Evolutionary conservation across 2,888 invertebrate species (phyloP), one percentile per base, ranked within the genome.

Genomic region (Tuta absoluta): DNA sequence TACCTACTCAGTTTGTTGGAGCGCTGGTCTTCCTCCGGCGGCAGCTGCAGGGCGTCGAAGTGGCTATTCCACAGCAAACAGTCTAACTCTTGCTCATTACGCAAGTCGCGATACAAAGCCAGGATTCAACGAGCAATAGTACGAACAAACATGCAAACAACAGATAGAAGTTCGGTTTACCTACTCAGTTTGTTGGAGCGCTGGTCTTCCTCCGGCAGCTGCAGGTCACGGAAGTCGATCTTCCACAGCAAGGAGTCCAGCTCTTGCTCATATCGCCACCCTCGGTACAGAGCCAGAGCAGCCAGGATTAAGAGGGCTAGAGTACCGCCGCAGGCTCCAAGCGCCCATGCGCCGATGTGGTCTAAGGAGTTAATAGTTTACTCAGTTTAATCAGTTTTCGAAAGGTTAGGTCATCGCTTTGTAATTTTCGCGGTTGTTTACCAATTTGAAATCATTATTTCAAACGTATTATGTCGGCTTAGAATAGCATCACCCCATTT

Each of bases 11-110:
- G 83, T 90, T 91, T 91, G 88, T 85, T 87, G 85, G 81, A 77
- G 77, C 82, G 83, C 71, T 87, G 87, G 62, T 89, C 88, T 53
- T 89, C 89, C n/a, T 90, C 91, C 3, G 91, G 37, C 37, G 12
- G 89, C 49, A 96, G 93, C 78, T 97, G 95, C 59, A 98, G 95
- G 75, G 98, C 98, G 68, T 95, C 94, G 87, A 95, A 98, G 88
- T 98, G 98, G 65, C 98, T 96, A 89, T 98, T 98, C 98, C 98
- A 98, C 48, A 98, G 92, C 48, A 98, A 89, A 63, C 97, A 97
- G 81, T 98, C 98, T 69, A 98, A 92, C 78, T 98, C 98, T 78
- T 98, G 98, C 80, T 98, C 98, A 84, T 98, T 98, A 48, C 95
- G 94, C 98, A 98, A 98, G 84, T 98, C 98, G 66, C 98, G 94